phyloP scores from a whole-genome alignment of 2,113 vertebrate species.

The Chunga burmeisteri region DNA sequence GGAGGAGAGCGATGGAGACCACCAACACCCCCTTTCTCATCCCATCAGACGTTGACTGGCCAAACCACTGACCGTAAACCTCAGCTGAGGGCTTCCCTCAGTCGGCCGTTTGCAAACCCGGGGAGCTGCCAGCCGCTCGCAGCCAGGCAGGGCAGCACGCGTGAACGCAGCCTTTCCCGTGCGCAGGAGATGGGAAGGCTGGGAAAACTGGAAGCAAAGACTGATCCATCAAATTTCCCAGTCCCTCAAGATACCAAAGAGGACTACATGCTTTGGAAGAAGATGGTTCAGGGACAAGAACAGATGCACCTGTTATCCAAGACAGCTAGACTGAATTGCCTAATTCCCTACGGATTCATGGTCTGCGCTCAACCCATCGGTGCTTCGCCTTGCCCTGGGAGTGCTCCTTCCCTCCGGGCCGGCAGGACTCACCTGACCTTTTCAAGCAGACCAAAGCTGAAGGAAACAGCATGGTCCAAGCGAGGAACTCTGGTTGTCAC shows the following conservation, averaged over 20 bases:
- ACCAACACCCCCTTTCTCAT: too few species aligned
- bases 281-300: neutral
- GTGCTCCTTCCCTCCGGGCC: accelerated
- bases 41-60: accelerated
- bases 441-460: neutral
- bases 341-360: neutral
- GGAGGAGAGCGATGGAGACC: neutral
- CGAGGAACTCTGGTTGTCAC: neutral
- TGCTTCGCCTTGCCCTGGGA: neutral
- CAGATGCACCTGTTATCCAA: neutral
- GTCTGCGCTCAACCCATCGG: neutral
- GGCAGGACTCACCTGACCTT: accelerated
- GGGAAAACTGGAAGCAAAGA: neutral
- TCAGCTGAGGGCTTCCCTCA: neutral
- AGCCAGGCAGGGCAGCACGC: neutral
- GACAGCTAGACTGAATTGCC: neutral
- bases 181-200: accelerated
- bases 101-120: accelerated
- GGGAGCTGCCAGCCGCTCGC: neutral
- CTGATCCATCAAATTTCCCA: neutral
- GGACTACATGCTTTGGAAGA: neutral
- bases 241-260: neutral
- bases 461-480: accelerated
- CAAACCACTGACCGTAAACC: accelerated
- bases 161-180: neutral